Evolutionary conservation across 2,888 invertebrate species (phyloP).

Genomic region (Pyrgus malvae): DNA sequence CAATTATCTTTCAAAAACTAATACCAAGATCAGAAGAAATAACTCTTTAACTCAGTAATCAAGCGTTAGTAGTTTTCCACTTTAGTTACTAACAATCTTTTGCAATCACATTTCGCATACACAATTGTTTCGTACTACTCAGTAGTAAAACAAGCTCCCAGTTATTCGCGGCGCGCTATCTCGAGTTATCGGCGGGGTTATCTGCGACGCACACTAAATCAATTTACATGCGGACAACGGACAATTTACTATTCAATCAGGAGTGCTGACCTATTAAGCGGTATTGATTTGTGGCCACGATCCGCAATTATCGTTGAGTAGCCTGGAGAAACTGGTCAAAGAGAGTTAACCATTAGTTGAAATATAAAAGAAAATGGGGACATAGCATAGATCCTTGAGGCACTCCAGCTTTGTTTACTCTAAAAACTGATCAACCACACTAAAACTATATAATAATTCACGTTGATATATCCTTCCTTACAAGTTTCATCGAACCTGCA

Average conservation of each 20-base stretch:
- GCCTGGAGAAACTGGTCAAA: background rate
- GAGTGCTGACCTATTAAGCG: constrained; percentile 24
- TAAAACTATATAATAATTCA: no score
- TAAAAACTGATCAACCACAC: no score
- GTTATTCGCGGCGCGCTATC: constrained; percentile 27
- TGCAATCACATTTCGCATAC: background rate
- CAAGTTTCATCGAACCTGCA: no score
- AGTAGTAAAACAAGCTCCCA: constrained; percentile 3
- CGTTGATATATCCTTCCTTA: background rate
- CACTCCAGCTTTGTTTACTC: no score
- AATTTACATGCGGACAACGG: constrained; percentile 37
- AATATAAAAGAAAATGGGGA: background rate
- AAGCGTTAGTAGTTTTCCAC: no score
- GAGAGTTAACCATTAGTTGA: background rate
- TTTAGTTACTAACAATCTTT: background rate
- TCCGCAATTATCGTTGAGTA: constrained; percentile 6
- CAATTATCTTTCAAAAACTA: no score
- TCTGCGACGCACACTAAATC: constrained; percentile 39
- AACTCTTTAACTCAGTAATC: no score
- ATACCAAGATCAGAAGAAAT: no score
- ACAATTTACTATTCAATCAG: constrained; percentile 27
- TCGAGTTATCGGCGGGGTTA: constrained; percentile 40
- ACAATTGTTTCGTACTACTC: background rate
- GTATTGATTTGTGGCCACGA: constrained; percentile 16
- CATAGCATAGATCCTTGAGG: background rate